A percentile compares a stretch with the other conserved stretches of the same genome.
phyloP scores from a whole-genome alignment of 1,140 invertebrate genomes.

The Drosophila sucinea region DNA sequence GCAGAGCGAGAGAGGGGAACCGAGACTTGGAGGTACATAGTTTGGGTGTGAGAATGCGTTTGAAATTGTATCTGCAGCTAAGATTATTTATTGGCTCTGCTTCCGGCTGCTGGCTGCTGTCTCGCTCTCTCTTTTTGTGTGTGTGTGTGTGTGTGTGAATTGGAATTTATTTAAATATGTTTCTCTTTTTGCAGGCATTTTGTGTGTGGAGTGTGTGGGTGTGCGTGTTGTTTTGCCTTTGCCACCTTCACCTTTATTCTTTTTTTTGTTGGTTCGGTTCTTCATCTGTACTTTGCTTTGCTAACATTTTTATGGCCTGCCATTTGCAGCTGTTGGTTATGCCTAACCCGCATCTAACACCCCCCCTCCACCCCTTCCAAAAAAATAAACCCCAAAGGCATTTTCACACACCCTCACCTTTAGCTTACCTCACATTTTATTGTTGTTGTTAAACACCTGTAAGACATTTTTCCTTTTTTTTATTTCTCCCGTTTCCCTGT shows the following conservation, averaged over 20 bases:
- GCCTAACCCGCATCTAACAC: slow-evolving; percentile 8
- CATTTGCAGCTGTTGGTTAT: slow-evolving; percentile 65
- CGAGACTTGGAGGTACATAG: neutral
- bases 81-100: slow-evolving; percentile 76
- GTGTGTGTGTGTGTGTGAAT: slow-evolving; percentile 45
- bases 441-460: slow-evolving; percentile 77
- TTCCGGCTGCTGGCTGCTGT: slow-evolving; percentile 36
- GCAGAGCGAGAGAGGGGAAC: neutral
- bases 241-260: slow-evolving; percentile 8
- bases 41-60: neutral
- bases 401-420: slow-evolving; percentile 7
- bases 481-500: too few relatives aligned
- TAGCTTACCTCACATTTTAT: slow-evolving; percentile 65
- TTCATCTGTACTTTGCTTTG: slow-evolving; percentile 49
- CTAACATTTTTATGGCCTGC: slow-evolving; percentile 75
- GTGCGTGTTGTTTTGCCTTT: slow-evolving; percentile 1
- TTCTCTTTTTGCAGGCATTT: slow-evolving; percentile 32
- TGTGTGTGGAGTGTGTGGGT: neutral
- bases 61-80: slow-evolving; percentile 56
- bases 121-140: slow-evolving; percentile 32
- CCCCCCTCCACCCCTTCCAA: neutral
- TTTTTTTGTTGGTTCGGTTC: slow-evolving; percentile 4
- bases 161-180: slow-evolving; percentile 81
- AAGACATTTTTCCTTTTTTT: slow-evolving; percentile 58
- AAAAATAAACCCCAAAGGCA: too few relatives aligned